These are phyloP conservation scores for Uloborus diversus DNA, from an alignment of 1,140 invertebrate species.

Conservation along the genomic window DNA sequence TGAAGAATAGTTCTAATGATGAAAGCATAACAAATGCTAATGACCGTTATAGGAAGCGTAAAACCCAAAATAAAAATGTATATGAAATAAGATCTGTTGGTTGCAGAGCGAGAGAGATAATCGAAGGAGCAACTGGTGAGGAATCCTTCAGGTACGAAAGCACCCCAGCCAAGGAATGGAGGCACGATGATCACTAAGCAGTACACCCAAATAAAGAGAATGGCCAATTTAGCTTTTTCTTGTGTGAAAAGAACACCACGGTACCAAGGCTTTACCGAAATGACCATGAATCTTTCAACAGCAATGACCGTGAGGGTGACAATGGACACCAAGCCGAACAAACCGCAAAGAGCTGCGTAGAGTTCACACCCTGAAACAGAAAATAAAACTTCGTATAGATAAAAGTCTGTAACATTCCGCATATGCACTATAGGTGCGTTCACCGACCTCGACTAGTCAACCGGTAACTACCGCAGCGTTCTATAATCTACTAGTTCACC, in stretches of 20 bases:
- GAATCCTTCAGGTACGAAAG: constrained; percentile 81
- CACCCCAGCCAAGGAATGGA: constrained; percentile 75
- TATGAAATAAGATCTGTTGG: constrained; percentile 73
- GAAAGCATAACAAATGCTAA: constrained; percentile 75
- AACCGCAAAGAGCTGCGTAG: constrained; percentile 77
- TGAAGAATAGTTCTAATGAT: constrained; percentile 69
- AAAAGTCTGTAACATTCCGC: too few species aligned
- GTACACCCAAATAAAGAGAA: constrained; percentile 77
- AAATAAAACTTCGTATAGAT: too few species aligned
- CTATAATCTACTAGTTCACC: too few species aligned
- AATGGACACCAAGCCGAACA: constrained; percentile 76
- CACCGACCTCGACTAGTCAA: too few species aligned
- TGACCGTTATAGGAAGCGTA: constrained; percentile 74
- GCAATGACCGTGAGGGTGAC: constrained; percentile 76
- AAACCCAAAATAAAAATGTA: constrained; percentile 77
- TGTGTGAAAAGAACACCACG: constrained; percentile 61
- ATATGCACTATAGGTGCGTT: too few species aligned
- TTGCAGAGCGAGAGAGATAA: constrained; percentile 74
- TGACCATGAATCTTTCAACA: constrained; percentile 76
- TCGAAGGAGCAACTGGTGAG: constrained; percentile 84
- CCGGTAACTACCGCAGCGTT: too few species aligned
- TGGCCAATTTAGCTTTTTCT: constrained; percentile 71
- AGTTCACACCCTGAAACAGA: constrained; percentile 62
- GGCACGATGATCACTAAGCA: constrained; percentile 73
- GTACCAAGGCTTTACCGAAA: constrained; percentile 72